Evolutionary conservation across 2,888 invertebrate genomes (phyloP).

Genomic region (Hermaeophaga mercurialis): DNA sequence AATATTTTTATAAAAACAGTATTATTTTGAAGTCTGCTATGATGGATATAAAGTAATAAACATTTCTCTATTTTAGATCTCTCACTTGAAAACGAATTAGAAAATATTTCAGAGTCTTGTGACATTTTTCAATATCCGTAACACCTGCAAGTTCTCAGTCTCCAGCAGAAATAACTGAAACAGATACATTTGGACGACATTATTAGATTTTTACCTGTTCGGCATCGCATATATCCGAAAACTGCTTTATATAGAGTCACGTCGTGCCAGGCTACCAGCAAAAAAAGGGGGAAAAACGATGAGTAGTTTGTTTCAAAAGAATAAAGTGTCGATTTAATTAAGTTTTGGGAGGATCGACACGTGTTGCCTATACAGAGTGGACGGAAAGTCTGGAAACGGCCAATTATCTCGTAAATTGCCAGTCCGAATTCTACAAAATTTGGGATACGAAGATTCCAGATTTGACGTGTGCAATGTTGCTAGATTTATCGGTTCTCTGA

Average conservation of each 20-base stretch:
- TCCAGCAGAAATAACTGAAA: slow-evolving; percentile 20
- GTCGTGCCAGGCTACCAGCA: slow-evolving; percentile 3
- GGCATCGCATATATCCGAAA: slow-evolving; percentile 1
- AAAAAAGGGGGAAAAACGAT: not conserved
- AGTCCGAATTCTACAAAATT: too few species aligned
- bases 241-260: slow-evolving; percentile 4
- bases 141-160: slow-evolving; percentile 21
- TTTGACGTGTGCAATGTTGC: too few species aligned
- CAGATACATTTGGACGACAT: slow-evolving; percentile 23
- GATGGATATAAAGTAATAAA: too few species aligned
- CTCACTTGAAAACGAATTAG: slow-evolving; percentile 5
- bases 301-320: not conserved
- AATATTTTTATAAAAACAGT: too few species aligned
- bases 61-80: too few species aligned
- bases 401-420: too few species aligned
- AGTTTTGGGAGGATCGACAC: not conserved
- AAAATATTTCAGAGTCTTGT: slow-evolving; percentile 14
- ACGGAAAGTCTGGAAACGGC: too few species aligned
- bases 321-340: not conserved
- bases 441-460: too few species aligned
- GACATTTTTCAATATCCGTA: slow-evolving; percentile 24
- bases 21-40: too few species aligned
- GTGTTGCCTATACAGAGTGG: too few species aligned
- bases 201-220: slow-evolving; percentile 24
- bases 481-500: too few species aligned